These are phyloP conservation scores for Carcharodon carcharias DNA, from an alignment of 2,797 vertebrate genomes.

Conservation along the genomic window DNA sequence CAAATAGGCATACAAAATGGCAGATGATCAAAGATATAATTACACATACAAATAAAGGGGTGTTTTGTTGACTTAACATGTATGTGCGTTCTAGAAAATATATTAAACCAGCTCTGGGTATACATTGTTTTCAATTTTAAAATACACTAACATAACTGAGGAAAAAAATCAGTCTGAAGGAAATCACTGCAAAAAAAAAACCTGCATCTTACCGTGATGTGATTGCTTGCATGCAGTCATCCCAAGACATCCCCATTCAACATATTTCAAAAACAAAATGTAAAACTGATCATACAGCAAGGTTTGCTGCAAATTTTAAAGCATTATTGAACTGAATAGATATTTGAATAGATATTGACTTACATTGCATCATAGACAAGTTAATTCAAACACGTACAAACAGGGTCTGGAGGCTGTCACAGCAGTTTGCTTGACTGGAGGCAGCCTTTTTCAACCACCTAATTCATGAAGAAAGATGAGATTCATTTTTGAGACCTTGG, in stretches of 20 bases:
- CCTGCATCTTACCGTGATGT: too few species aligned
- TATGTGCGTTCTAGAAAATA: neutral
- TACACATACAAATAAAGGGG: neutral
- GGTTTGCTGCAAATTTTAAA: neutral
- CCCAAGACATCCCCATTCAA: too few species aligned
- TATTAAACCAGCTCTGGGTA: neutral
- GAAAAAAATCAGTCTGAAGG: neutral
- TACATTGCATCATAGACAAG: neutral
- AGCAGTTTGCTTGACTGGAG: neutral
- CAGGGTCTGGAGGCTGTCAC: neutral
- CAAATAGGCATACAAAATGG: neutral
- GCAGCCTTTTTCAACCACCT: neutral
- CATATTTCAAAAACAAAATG: too few species aligned
- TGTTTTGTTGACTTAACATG: neutral
- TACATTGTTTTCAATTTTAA: neutral
- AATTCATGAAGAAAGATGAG: neutral
- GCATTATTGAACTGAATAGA: neutral
- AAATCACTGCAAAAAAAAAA: neutral
- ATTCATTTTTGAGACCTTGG: neutral
- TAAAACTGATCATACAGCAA: neutral
- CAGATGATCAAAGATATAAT: neutral
- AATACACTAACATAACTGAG: neutral
- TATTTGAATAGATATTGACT: neutral
- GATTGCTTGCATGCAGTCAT: too few species aligned
- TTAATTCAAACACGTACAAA: neutral